Base-by-base conservation (phyloP, 2,888 invertebrate species). In the Gandaritis pyraliata region DNA sequence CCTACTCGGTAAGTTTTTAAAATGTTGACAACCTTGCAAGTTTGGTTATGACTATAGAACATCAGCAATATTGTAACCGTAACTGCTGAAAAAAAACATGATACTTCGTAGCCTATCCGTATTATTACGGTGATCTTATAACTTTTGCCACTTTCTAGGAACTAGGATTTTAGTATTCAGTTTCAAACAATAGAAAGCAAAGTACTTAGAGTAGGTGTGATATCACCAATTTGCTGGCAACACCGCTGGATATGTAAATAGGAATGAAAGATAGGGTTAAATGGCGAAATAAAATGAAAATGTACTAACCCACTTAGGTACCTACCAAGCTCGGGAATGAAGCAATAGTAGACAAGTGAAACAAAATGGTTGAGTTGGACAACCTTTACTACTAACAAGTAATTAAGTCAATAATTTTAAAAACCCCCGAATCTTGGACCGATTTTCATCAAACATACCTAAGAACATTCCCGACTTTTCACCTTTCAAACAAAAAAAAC, bases 231-330 rank as follows among this genome's bases (percentile, higher is more conserved):
- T 80, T 74, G 58, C 54, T 63, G 81, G 80, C 68, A 41, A 65
- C 65, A 65, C 69, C 66, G 64, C 64, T 69, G 70, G 68, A 70
- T 73, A 75, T 74, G 75, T 76, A 73, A 73, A 71, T 69, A 47
- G 61, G 69, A 66, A 63, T 69, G 59, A 69, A 59, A 69, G 67
- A 69, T 69, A 67, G 67, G 64, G 69, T 69, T 63, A 66, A 66
- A 60, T 71, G 62, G 67, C 46, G 69, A 67, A 71, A 70, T 67
- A 48, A 69, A 67, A 62, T 60, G 55, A 60, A 68, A 66, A 65
- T 55, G 30, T 45, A 51, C 16, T 18, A 39, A 33, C 1, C 8
- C 8, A 33, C 33, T 8, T 33, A 33, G 36, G 11, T 45, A 18
- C 5, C 12, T 11, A 45, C 46, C 0, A 15, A 49, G 33, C 46